Evolutionary conservation across 2,797 vertebrate genomes (phyloP), one percentile per base, ranked within the genome.

Genomic region (Jordanella pulchra): DNA sequence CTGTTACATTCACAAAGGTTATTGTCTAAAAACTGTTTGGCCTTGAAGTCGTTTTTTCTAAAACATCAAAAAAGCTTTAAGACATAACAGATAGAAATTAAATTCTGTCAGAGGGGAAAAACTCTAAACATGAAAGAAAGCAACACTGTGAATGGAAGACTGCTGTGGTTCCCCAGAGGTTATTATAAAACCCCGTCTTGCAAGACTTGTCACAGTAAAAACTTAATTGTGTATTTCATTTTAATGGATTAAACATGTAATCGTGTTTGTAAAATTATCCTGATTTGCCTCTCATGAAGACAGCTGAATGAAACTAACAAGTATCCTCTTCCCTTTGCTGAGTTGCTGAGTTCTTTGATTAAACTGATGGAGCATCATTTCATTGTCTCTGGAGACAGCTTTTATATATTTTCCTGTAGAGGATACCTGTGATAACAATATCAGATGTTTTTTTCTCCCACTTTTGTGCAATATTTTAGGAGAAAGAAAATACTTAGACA

Each of bases 161-260:
- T 42, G 60, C 60, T 25, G 60, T 13, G 60, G 60, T 42, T 63
- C 60, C 47, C 14, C 47, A 58, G 39, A n/a, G 6, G 60, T 42
- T 39, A 42, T 63, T 63, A 42, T 7, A 63, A 63, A 23, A n/a
- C 39, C 32, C 35, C 32, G 39, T 63, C 60, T 63, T 3, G 35
- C 60, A 63, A 39, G 35, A 25, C 60, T 63, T 42, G 60, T 63
- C 35, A 25, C 60, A 63, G 60, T 63, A 39, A 32, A 63, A 63
- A 63, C 23, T 42, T 63, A 63, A 63, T 63, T 63, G 60, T 63
- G 35, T 63, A 63, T 63, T 63, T 63, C 32, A 21, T 63, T 63
- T 39, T 63, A 63, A 42, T 42, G 60, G 35, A 63, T 63, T 63
- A 63, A 63, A 63, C 60, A n/a, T 63, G 60, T 63, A 63, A 42